Evolutionary conservation across 1,140 invertebrate genomes (phyloP), one percentile per base, ranked within the genome.

Genomic region (Wasmannia auropunctata): DNA sequence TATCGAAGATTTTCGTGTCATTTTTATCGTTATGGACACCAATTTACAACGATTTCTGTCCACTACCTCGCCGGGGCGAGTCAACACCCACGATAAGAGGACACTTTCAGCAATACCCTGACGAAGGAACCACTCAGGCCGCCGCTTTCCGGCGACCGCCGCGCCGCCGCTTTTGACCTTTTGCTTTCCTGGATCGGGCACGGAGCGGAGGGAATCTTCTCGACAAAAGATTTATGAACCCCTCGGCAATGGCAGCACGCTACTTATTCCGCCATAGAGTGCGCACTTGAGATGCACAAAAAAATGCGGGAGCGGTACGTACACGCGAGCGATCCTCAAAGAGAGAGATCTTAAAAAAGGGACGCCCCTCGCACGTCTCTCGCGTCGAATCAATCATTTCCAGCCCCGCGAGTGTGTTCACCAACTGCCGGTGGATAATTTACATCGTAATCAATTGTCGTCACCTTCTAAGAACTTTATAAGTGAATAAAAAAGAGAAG

Each of bases 211-310:
- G 86, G 88, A 84, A 90, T 91, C 90, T 93, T 87, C 88, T 88
- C 88, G 86, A 92, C 90, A 93, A 93, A 92, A 93, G 92, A 92
- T 93, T 92, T 92, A 93, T 91, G 91, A 92, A 92, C 87, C 87
- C 89, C 86, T 90, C 89, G 90, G 76, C 88, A 91, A 91, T 88
- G 87, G 88, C 88, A 85, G 88, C 88, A 74, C 43, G 91, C 91
- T 93, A 92, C 92, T 93, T 93, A 92, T 92, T 90, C 91, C 89
- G 86, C 62, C 87, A 89, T 91, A 74, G 86, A 92, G 92, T 92
- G 85, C 83, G 85, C 90, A 90, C 92, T 93, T 87, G 86, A 92
- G 87, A 72, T 89, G 72, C 86, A 83, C 89, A 86, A 92, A 92
- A 89, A 90, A 90, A 88, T 85, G 62, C 60, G 62, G 79, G 72